Evolutionary conservation across 2,113 vertebrate genomes (phyloP).

Genomic region (Brachionichthys hirsutus): DNA sequence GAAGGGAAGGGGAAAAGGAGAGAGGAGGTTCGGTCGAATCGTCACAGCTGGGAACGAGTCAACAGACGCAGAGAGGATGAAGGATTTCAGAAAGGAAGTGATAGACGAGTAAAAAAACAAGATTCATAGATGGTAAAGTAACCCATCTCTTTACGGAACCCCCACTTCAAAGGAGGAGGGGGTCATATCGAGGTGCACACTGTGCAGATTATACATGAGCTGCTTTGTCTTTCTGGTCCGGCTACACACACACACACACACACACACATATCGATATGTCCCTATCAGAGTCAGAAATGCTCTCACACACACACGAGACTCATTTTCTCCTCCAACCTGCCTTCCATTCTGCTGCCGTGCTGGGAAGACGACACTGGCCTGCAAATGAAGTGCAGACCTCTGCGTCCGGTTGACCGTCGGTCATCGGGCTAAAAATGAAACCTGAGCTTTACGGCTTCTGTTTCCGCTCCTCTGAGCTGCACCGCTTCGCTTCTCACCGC

Average conservation of each 20-base stretch:
- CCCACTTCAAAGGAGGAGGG: slow-evolving; percentile 38
- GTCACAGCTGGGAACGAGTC: slow-evolving; percentile 34
- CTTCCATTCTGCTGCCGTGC: slow-evolving; percentile 1
- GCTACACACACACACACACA: slow-evolving; percentile 15
- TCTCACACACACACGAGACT: slow-evolving; percentile 3
- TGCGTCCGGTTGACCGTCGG: slow-evolving; percentile 42
- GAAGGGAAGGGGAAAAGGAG: background rate
- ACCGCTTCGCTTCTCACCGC: slow-evolving; percentile 20
- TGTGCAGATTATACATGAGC: slow-evolving; percentile 52
- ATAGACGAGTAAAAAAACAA: background rate
- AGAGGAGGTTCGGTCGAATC: slow-evolving; percentile 18
- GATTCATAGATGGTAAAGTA: slow-evolving; percentile 10
- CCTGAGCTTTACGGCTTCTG: slow-evolving; percentile 40
- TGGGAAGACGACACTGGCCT: slow-evolving; percentile 34
- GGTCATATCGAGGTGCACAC: slow-evolving; percentile 22
- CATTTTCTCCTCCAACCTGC: slow-evolving; percentile 4
- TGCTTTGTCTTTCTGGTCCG: slow-evolving; percentile 45
- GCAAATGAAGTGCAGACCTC: slow-evolving; percentile 53
- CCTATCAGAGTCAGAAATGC: slow-evolving; percentile 9
- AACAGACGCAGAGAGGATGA: slow-evolving; percentile 4
- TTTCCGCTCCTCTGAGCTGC: slow-evolving; percentile 32
- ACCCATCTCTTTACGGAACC: slow-evolving; percentile 25
- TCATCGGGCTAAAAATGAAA: slow-evolving; percentile 56
- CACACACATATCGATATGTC: slow-evolving; percentile 19
- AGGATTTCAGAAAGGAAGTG: slow-evolving; percentile 16